These are phyloP conservation scores for Piprites chloris DNA, from an alignment of 2,113 vertebrate genomes.

Conservation along the genomic window DNA sequence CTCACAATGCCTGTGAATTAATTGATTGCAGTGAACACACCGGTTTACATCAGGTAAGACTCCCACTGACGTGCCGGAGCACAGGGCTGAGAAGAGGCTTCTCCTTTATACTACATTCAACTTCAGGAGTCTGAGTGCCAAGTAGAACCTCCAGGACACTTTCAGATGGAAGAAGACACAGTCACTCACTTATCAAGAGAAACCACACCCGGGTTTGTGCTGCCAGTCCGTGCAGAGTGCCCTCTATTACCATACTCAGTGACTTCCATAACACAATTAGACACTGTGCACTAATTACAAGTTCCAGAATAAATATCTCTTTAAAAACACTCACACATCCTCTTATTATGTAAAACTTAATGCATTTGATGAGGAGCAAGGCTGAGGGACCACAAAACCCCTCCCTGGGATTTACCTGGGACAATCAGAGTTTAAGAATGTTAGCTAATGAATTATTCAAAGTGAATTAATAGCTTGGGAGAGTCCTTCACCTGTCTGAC, in stretches of 20 bases:
- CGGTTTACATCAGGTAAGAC: not conserved
- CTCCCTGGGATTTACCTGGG: slow-evolving; percentile 45
- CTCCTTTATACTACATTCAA: not conserved
- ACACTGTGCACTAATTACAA: not conserved
- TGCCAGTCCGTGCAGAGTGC: not conserved
- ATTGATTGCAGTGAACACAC: not conserved
- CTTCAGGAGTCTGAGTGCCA: not conserved
- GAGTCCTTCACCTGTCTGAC: slow-evolving; percentile 71
- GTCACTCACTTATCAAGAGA: not conserved
- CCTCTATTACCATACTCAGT: not conserved
- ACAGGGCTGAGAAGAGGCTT: not conserved
- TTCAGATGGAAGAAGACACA: not conserved
- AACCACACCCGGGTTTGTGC: not conserved
- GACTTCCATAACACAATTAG: not conserved
- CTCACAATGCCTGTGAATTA: not conserved
- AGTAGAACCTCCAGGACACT: not conserved
- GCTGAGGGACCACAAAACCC: not conserved
- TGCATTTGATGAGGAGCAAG: slow-evolving; percentile 9
- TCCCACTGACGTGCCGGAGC: not conserved
- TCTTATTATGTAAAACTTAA: slow-evolving; percentile 36
- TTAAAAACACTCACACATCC: slow-evolving; percentile 29
- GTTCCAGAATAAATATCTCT: slow-evolving; percentile 6
- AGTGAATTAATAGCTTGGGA: slow-evolving; percentile 60
- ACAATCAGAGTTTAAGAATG: slow-evolving; percentile 35
- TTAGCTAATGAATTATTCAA: slow-evolving; percentile 76